These are phyloP conservation scores for Dipodomys stephensi DNA, from an alignment of 2,113 vertebrate species.

Conservation along the genomic window DNA sequence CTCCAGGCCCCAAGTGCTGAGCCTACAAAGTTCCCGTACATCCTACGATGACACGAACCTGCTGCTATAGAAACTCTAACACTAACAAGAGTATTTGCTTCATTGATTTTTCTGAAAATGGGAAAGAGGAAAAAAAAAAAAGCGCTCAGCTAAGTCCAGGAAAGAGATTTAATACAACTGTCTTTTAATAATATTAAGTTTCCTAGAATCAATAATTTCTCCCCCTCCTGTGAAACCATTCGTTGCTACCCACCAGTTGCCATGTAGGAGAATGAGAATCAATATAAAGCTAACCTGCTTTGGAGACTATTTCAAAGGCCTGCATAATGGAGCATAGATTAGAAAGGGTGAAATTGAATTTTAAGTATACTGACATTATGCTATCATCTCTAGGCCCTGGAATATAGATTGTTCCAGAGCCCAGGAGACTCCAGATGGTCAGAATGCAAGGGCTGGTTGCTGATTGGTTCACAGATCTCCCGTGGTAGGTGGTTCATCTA, in stretches of 20 bases:
- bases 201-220: constrained; percentile 87
- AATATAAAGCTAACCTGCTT: constrained; percentile 80
- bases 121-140: constrained; percentile 60
- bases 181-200: constrained; percentile 90
- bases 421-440: background rate
- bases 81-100: constrained; percentile 84
- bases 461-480: background rate
- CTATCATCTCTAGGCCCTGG: background rate
- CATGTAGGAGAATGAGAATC: constrained; percentile 78
- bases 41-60: constrained; percentile 79
- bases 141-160: constrained; percentile 82
- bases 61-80: constrained; percentile 76
- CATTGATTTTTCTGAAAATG: constrained; percentile 89
- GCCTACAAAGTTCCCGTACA: constrained; percentile 62
- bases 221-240: constrained; percentile 82
- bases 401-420: constrained; percentile 1
- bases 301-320: constrained; percentile 73
- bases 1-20: constrained; percentile 53
- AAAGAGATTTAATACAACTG: constrained; percentile 88
- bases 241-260: constrained; percentile 82
- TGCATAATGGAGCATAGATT: constrained; percentile 53
- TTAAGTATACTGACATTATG: background rate
- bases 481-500: background rate
- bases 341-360: constrained; percentile 65
- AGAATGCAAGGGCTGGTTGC: background rate